Evolutionary conservation across 37 sponge, comb jelly and placozoan genomes (phyloP).

Genomic region (Eunapius fragilis): DNA sequence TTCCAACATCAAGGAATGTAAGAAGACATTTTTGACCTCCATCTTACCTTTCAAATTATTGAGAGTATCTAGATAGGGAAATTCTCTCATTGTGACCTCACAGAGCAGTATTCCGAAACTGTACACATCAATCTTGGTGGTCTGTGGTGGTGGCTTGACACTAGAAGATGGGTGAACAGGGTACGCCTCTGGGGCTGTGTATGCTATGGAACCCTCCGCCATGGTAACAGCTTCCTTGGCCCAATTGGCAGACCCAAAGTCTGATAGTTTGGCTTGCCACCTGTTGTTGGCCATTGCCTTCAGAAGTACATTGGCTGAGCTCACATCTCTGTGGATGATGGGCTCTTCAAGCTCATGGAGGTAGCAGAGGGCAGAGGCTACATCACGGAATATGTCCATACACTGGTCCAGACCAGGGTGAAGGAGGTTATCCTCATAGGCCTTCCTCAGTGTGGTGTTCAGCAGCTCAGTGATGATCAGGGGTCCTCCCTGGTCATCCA

Average conservation of each 20-base stretch:
- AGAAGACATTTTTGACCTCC: background rate
- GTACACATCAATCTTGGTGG: constrained; percentile 79
- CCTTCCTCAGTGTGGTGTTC: constrained; percentile 58
- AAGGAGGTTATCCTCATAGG: constrained; percentile 14
- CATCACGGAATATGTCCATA: constrained; percentile 47
- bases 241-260: constrained; percentile 86
- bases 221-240: constrained; percentile 34
- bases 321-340: constrained; percentile 86
- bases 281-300: background rate
- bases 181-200: constrained; percentile 76
- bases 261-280: constrained; percentile 73
- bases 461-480: constrained; percentile 71
- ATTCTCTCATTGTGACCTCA: constrained; percentile 43
- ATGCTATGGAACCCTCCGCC: constrained; percentile 62
- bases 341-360: constrained; percentile 68
- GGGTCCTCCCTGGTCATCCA: constrained; percentile 45
- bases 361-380: constrained; percentile 78
- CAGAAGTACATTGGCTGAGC: constrained; percentile 81
- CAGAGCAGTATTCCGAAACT: constrained; percentile 77
- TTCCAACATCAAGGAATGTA: constrained; percentile 13
- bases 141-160: constrained; percentile 31
- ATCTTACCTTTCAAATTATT: constrained; percentile 1
- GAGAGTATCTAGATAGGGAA: constrained; percentile 39
- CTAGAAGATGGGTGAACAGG: constrained; percentile 37
- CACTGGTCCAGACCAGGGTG: background rate